Percentiles rank a stretch among this genome's conserved stretches.
phyloP scores from a whole-genome alignment of 2,113 vertebrate species.

The Paracanthobrama guichenoti region DNA sequence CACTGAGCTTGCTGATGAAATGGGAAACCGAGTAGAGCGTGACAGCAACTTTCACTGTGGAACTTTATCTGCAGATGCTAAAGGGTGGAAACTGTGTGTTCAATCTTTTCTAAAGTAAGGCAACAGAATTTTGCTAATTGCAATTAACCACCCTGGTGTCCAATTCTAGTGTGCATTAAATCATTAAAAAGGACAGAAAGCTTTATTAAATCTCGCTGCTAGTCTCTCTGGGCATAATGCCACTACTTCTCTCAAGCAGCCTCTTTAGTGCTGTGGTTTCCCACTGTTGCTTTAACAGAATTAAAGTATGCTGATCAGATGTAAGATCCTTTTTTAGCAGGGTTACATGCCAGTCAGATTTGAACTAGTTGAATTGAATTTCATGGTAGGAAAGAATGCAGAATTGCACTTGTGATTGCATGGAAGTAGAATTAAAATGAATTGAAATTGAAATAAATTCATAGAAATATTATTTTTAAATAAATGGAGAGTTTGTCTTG shows the following conservation, averaged over 20 bases:
- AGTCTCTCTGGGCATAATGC: background rate
- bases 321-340: background rate
- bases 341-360: background rate
- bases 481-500: background rate
- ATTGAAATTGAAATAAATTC: background rate
- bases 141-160: background rate
- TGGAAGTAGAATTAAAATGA: too few relatives aligned
- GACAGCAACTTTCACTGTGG: constrained; percentile 17
- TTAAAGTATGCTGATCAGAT: background rate
- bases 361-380: background rate
- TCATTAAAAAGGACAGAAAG: constrained; percentile 4
- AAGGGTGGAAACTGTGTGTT: background rate
- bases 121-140: background rate
- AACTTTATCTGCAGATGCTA: constrained; percentile 2
- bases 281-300: background rate
- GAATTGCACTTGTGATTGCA: too few relatives aligned
- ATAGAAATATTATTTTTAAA: background rate
- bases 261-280: background rate
- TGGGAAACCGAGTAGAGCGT: constrained; percentile 31
- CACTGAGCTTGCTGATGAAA: constrained; percentile 26
- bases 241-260: background rate
- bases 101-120: constrained; percentile 5
- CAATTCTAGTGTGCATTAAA: background rate
- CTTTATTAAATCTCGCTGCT: background rate
- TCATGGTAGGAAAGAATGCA: background rate